Evolutionary conservation across 2,797 vertebrate genomes (phyloP).

Genomic region (Sciurus vulgaris): DNA sequence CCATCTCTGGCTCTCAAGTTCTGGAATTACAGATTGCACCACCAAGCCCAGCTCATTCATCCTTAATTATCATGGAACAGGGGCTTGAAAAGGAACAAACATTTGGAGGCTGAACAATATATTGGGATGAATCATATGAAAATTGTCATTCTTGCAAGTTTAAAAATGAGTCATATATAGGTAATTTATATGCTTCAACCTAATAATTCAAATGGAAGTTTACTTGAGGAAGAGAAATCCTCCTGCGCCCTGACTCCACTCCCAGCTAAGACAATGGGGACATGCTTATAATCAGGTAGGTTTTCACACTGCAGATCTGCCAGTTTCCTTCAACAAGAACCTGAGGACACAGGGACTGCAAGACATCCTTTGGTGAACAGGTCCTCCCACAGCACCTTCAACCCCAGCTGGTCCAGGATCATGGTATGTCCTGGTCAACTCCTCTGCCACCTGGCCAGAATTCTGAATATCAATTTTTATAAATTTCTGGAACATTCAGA

Average conservation of each 20-base stretch:
- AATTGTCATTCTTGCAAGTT: background rate
- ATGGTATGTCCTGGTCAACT: background rate
- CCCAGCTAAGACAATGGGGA: background rate
- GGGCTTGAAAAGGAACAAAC: constrained; percentile 6
- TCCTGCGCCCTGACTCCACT: background rate
- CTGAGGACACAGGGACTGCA: background rate
- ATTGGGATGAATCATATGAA: constrained; percentile 30
- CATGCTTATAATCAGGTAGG: background rate
- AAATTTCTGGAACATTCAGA: background rate
- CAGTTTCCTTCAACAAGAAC: background rate
- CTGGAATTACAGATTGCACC: background rate
- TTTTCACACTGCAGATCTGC: background rate
- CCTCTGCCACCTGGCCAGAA: background rate
- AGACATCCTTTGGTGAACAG: background rate
- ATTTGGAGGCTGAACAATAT: background rate
- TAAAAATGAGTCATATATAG: background rate
- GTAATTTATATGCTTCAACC: background rate
- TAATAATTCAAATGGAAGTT: background rate
- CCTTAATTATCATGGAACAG: background rate
- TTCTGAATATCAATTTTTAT: background rate
- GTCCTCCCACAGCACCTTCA: background rate
- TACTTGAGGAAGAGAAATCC: constrained; percentile 14
- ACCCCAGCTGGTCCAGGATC: background rate
- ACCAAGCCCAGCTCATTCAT: background rate
- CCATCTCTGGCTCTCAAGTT: background rate